Evolutionary conservation across 2,888 invertebrate species (phyloP).

Genomic region (Heliconius ethilla): DNA sequence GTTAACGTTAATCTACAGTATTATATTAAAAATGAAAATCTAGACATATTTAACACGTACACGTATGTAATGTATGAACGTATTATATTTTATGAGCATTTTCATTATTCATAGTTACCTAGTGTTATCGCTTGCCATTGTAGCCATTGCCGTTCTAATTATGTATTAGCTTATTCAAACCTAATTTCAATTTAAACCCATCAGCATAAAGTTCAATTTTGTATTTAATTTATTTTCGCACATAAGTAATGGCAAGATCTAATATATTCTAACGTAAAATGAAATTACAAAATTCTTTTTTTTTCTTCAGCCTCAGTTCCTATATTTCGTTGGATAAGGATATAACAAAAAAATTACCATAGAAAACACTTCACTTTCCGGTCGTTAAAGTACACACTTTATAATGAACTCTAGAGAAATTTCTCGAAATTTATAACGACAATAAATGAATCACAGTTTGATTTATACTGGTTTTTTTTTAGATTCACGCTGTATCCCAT

Average conservation of each 20-base stretch:
- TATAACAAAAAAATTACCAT: not conserved
- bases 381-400: not conserved
- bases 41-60: not conserved
- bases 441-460: not conserved
- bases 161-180: not conserved
- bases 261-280: slow-evolving; percentile 24
- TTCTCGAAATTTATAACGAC: not conserved
- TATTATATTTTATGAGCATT: slow-evolving; percentile 32
- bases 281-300: slow-evolving; percentile 6
- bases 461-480: no score
- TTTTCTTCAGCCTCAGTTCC: not conserved
- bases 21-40: not conserved
- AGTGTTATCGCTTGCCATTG: slow-evolving; percentile 40
- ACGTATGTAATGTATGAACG: slow-evolving; percentile 1
- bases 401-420: not conserved
- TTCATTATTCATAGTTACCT: slow-evolving; percentile 33
- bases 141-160: slow-evolving; percentile 38
- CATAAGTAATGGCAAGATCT: not conserved
- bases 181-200: not conserved
- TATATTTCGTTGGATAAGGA: no score
- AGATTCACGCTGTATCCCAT: no score
- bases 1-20: not conserved
- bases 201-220: not conserved
- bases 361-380: not conserved
- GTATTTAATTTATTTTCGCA: not conserved